A percentile compares a stretch with the other conserved stretches of the same genome.
phyloP scores from a whole-genome alignment of 2,797 vertebrate genomes.

The Odontamblyopus lacepedii region DNA sequence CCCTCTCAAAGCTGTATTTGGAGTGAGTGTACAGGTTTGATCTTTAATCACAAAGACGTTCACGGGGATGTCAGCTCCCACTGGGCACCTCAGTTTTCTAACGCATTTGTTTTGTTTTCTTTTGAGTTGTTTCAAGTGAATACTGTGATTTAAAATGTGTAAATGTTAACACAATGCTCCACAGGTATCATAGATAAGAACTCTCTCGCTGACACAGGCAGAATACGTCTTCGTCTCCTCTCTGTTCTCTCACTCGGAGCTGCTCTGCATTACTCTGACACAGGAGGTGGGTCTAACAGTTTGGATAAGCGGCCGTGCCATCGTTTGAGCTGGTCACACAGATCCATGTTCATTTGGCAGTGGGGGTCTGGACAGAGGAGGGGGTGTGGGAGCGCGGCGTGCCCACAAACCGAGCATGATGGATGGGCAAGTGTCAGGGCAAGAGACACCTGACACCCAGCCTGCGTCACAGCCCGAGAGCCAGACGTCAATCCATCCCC shows the following conservation, averaged over 20 bases:
- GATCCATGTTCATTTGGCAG: slow-evolving; percentile 14
- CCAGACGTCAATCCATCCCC: slow-evolving; percentile 69
- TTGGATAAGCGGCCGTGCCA: slow-evolving; percentile 4
- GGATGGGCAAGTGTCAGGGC: slow-evolving; percentile 65
- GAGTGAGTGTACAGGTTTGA: no score
- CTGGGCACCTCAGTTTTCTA: no score
- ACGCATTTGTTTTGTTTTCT: no score
- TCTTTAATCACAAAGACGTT: no score
- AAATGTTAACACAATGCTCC: no score
- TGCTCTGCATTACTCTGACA: neutral
- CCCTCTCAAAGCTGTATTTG: no score
- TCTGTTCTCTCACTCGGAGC: neutral
- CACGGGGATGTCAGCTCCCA: no score
- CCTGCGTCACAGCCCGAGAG: slow-evolving; percentile 68
- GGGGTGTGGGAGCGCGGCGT: slow-evolving; percentile 36
- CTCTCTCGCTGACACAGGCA: no score
- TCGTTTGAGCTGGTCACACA: slow-evolving; percentile 2
- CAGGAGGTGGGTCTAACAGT: neutral
- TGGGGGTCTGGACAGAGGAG: slow-evolving; percentile 31
- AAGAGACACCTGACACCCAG: slow-evolving; percentile 67
- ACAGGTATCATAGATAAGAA: no score
- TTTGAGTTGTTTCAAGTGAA: no score
- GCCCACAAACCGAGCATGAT: slow-evolving; percentile 54
- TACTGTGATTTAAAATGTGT: no score
- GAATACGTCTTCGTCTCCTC: no score